These are phyloP conservation scores for Carabus problematicus DNA, from an alignment of 2,888 invertebrate species.

Conservation along the genomic window DNA sequence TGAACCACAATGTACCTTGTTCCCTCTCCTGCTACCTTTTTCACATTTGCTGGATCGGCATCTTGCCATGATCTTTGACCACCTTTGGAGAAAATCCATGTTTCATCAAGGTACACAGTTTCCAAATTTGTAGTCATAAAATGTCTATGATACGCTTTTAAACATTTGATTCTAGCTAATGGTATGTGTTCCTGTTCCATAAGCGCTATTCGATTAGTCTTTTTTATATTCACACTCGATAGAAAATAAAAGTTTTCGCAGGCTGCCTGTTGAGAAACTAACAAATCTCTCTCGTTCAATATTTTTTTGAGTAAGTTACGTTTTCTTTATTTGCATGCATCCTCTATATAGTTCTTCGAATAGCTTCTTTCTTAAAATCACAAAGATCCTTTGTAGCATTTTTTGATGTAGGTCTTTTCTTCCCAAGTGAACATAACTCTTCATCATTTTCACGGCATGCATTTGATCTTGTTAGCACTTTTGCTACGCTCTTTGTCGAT, in stretches of 20 bases:
- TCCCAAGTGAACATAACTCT: not conserved
- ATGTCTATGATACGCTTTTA: conserved; percentile 10
- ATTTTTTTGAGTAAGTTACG: not conserved
- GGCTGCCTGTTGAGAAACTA: not conserved
- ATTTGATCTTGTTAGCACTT: not conserved
- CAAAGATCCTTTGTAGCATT: not conserved
- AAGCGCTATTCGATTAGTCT: not conserved
- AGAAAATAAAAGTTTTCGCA: not conserved
- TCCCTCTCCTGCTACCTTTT: conserved; percentile 15
- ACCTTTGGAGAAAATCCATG: conserved; percentile 11
- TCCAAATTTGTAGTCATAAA: conserved; percentile 1
- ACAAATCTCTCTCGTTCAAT: conserved; percentile 4
- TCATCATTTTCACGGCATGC: conserved; percentile 6
- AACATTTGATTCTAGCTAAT: not conserved
- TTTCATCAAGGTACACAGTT: conserved; percentile 8
- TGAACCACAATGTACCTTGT: conserved; percentile 18
- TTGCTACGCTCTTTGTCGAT: not conserved
- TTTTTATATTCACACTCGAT: conserved; percentile 1
- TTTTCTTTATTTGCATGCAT: conserved; percentile 2
- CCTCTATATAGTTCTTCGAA: not conserved
- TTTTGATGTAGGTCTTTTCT: not conserved
- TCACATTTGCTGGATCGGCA: conserved; percentile 3
- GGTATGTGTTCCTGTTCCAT: not conserved
- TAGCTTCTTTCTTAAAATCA: conserved; percentile 12
- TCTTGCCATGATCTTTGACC: conserved; percentile 15